Base-by-base conservation (phyloP, 2,797 vertebrate species). In the Premnoplex brunnescens region DNA sequence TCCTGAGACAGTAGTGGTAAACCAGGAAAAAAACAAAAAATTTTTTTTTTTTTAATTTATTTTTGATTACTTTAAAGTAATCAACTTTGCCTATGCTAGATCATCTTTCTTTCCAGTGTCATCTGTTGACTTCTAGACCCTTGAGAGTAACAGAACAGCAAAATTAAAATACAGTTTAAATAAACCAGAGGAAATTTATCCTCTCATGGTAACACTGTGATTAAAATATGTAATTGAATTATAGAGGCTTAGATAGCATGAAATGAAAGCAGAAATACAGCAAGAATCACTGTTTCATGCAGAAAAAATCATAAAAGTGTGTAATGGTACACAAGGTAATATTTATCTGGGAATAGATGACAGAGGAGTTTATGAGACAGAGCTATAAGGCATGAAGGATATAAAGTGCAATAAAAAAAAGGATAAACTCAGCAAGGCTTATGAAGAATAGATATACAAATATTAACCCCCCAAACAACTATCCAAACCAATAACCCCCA, bases 211-310 rank as follows among this genome's bases (percentile, higher is more conserved):
- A 89, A 80, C 30, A 55, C 22, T 37, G 34, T 76, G 89, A 95
- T 91, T 96, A 89, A 94, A 85, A 28, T 24, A 69, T 62, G 85
- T 94, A 96, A 88, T 46, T 94, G 73, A 91, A 87, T 93, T 94
- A 94, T 32, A 77, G 67, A 88, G 22, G 62, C 41, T 94, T 88
- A 74, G 72, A 93, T 32, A 88, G 67, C 90, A 96, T 86, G 71
- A 96, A 95, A 92, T 95, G 84, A 95, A 95, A 97, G 59, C 54
- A 71, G 52, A 93, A 93, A 93, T 85, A 88, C 46, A 96, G 89
- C 82, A 94, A 89, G 66, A 91, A 78, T 72, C 83, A 91, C 46
- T 68, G 88, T 89, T 91, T 95, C 71, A 91, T 74, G 78, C 55
- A 90, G 81, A 77, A 97, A 85, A 91, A 78, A 78, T 73, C 56